phyloP scores from a whole-genome alignment of 2,113 vertebrate species.

The Meleagris gallopavo region DNA sequence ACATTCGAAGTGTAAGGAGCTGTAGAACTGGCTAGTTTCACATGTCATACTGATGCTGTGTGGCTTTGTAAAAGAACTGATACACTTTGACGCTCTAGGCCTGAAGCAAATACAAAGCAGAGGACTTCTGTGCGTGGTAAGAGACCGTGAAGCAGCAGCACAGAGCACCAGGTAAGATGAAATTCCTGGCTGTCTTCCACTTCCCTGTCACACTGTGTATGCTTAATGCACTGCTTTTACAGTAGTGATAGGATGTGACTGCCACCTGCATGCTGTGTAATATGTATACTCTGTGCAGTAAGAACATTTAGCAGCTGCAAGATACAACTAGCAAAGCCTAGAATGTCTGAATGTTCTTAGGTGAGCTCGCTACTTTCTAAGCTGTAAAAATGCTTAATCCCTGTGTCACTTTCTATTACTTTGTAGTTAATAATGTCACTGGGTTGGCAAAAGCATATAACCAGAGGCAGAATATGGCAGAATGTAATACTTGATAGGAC shows the following conservation, averaged over 20 bases:
- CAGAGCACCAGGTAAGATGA: conserved; percentile 84
- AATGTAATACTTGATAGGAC: background rate
- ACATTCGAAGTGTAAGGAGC: conserved; percentile 84
- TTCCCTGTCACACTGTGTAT: conserved; percentile 73
- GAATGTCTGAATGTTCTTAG: conserved; percentile 53
- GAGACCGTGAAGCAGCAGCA: conserved; percentile 86
- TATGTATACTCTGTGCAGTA: background rate
- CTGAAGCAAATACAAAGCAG: conserved; percentile 77
- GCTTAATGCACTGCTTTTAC: conserved; percentile 66
- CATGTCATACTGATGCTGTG: conserved; percentile 83
- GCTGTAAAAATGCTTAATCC: conserved; percentile 57
- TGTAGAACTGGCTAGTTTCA: conserved; percentile 82
- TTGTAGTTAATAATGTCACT: conserved; percentile 22
- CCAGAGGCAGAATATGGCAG: conserved; percentile 12
- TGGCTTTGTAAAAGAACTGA: conserved; percentile 82
- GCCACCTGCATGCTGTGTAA: conserved; percentile 66
- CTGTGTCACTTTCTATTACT: conserved; percentile 54
- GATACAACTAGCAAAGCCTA: background rate
- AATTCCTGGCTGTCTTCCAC: conserved; percentile 78
- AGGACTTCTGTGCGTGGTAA: conserved; percentile 75
- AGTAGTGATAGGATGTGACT: conserved; percentile 78
- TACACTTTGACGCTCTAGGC: conserved; percentile 81
- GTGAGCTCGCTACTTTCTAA: conserved; percentile 36
- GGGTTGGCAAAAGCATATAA: conserved; percentile 25
- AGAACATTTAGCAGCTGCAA: conserved; percentile 58